Percentiles rank a stretch among this genome's conserved stretches.
Evolutionary conservation across 2,888 invertebrate species (phyloP).

Genomic region (Tenthredo scrophulariae): DNA sequence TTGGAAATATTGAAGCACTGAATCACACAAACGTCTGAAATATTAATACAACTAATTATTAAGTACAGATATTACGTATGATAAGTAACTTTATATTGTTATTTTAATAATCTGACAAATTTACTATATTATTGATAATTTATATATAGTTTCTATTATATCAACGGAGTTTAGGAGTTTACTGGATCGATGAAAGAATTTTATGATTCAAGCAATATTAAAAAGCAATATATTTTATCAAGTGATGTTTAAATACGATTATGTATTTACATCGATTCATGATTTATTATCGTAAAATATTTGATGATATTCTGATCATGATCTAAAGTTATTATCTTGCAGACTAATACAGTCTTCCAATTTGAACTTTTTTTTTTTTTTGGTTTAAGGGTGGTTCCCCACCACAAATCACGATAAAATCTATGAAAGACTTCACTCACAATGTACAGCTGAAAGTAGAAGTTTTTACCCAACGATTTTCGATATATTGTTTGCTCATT

Average conservation of each 20-base stretch:
- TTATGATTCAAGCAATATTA: conserved; percentile 14
- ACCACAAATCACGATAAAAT: not conserved
- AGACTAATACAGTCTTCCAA: conserved; percentile 45
- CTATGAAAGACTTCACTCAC: conserved; percentile 27
- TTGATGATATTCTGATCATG: conserved; percentile 4
- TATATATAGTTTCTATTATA: conserved; percentile 26
- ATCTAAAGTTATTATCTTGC: not conserved
- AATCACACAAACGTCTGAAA: conserved; percentile 6
- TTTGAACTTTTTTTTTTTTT: conserved; percentile 6
- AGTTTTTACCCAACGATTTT: conserved; percentile 5
- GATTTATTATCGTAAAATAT: not conserved
- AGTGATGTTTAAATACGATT: conserved; percentile 9
- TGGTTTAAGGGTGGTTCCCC: not conserved
- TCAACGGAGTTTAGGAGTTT: not conserved
- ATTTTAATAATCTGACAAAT: conserved; percentile 16
- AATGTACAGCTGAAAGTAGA: not conserved
- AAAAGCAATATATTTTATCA: conserved; percentile 19
- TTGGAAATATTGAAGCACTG: not conserved
- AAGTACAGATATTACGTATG: conserved; percentile 5
- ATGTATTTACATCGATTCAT: conserved; percentile 17
- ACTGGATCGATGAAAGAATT: not conserved
- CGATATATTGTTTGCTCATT: conserved; percentile 38
- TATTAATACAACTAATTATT: not conserved
- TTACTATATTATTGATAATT: not conserved
- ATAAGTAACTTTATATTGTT: conserved; percentile 24